phyloP scores from a whole-genome alignment of 2,888 invertebrate species.

The Chalcis sispes region DNA sequence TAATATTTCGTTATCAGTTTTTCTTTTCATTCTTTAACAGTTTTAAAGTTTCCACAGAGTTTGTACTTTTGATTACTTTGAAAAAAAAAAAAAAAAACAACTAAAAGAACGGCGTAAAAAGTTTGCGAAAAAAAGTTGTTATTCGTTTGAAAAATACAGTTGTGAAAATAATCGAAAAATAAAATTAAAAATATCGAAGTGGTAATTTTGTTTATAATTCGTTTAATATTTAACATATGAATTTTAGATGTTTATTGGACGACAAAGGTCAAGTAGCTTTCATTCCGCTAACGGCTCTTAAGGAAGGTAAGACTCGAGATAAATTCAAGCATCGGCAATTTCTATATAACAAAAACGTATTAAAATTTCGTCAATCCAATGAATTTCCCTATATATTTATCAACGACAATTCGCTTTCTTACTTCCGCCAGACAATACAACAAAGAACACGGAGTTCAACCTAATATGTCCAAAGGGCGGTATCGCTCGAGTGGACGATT shows the following conservation, averaged over 20 bases:
- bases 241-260: slow-evolving; percentile 72
- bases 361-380: not conserved
- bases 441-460: slow-evolving; percentile 78
- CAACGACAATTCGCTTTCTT: not conserved
- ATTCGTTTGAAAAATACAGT: no score
- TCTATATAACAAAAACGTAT: not conserved
- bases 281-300: slow-evolving; percentile 67
- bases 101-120: no score
- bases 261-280: slow-evolving; percentile 78
- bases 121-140: no score
- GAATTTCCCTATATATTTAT: not conserved
- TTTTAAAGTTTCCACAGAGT: no score
- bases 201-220: not conserved
- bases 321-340: not conserved
- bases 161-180: no score
- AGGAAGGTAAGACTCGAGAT: slow-evolving; percentile 54
- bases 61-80: no score
- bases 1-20: no score
- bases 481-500: slow-evolving; percentile 78
- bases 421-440: slow-evolving; percentile 53
- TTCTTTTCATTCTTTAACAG: no score
- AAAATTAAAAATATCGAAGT: not conserved
- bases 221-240: not conserved
- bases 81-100: no score
- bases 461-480: slow-evolving; percentile 82